Evolutionary conservation across 2,797 vertebrate species (phyloP).

Genomic region (Sarcophilus harrisii): DNA sequence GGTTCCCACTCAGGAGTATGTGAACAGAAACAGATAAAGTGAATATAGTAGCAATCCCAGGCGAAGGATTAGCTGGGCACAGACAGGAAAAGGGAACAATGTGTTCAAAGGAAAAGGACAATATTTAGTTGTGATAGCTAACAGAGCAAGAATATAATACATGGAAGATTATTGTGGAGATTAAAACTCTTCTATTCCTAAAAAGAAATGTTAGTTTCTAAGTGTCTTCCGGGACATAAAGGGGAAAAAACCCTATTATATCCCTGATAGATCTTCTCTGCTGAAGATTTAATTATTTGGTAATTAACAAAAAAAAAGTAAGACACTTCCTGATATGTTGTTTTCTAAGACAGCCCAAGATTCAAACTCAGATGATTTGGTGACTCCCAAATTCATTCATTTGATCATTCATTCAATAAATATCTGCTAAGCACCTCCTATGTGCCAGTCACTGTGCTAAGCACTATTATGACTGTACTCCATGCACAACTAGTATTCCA

Average conservation of each 20-base stretch:
- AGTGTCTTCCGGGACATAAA: not conserved
- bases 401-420: not conserved
- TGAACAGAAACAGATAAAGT: not conserved
- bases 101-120: too few species aligned
- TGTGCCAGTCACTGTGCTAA: not conserved
- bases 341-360: not conserved
- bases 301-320: not conserved
- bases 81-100: too few species aligned
- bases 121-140: too few species aligned
- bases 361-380: slow-evolving; percentile 21
- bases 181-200: not conserved
- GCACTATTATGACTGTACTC: not conserved
- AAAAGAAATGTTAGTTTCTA: not conserved
- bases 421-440: not conserved
- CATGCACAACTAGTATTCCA: slow-evolving; percentile 39
- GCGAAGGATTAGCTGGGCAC: not conserved
- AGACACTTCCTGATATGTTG: not conserved
- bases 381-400: not conserved
- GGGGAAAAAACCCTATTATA: not conserved
- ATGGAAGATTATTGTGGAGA: not conserved
- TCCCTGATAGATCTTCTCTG: not conserved
- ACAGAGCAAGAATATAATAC: not conserved
- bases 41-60: not conserved
- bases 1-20: not conserved
- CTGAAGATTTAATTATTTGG: not conserved